A percentile compares a stretch with the other conserved stretches of the same genome.
Conservation (phyloP, 2,113 vertebrate genomes). For the Mionectes macconnelli region DNA sequence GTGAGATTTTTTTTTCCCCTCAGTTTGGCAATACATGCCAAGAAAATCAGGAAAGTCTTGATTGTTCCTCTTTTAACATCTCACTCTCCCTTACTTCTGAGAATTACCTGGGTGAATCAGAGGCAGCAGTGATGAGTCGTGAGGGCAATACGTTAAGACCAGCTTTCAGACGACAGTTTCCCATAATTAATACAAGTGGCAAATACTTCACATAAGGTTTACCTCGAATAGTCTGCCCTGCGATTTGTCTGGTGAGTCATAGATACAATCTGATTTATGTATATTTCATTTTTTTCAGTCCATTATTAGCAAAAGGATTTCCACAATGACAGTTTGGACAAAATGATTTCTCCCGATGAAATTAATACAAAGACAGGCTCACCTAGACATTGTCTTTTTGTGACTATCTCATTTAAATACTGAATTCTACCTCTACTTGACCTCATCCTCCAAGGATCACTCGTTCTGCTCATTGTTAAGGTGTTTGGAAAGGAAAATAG, state of each 20-base stretch:
- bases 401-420: not conserved
- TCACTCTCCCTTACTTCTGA: slow-evolving; percentile 18
- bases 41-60: slow-evolving; percentile 26
- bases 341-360: slow-evolving; percentile 19
- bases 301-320: not conserved
- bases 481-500: not conserved
- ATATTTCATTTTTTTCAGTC: slow-evolving; percentile 7
- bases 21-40: not conserved
- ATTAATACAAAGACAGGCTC: not conserved
- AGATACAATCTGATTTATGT: slow-evolving; percentile 39
- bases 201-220: slow-evolving; percentile 53
- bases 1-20: not conserved
- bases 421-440: not conserved
- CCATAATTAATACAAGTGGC: slow-evolving; percentile 55
- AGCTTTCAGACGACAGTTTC: slow-evolving; percentile 51
- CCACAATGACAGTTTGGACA: not conserved
- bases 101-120: slow-evolving; percentile 47
- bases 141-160: slow-evolving; percentile 33
- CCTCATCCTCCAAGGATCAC: not conserved
- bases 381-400: not conserved
- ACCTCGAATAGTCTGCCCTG: slow-evolving; percentile 20
- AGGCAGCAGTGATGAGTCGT: slow-evolving; percentile 23
- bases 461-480: not conserved
- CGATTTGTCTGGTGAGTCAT: slow-evolving; percentile 58
- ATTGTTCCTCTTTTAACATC: slow-evolving; percentile 23